A percentile compares a stretch with the other conserved stretches of the same genome.
These are phyloP conservation scores for Alces alces DNA, from an alignment of 2,113 vertebrate genomes.

Conservation along the genomic window DNA sequence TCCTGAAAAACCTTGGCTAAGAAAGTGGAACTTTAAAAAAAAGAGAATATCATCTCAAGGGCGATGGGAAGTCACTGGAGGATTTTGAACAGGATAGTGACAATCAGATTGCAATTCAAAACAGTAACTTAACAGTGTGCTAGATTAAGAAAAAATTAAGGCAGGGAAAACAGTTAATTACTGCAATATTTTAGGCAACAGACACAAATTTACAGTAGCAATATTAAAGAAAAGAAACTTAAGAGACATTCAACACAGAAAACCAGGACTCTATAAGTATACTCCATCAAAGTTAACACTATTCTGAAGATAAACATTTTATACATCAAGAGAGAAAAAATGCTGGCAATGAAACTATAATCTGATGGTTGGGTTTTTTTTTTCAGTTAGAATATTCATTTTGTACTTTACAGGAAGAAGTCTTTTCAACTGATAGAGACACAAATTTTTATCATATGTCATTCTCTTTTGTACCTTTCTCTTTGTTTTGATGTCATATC, in stretches of 20 bases:
- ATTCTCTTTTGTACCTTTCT: neutral
- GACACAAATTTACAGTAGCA: neutral
- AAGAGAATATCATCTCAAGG: neutral
- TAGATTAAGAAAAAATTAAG: neutral
- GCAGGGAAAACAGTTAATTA: neutral
- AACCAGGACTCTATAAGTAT: neutral
- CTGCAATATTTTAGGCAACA: neutral
- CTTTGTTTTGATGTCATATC: neutral
- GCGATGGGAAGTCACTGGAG: neutral
- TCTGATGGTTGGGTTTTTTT: neutral
- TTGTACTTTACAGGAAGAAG: neutral
- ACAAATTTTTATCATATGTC: neutral
- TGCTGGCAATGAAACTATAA: neutral
- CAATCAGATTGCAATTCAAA: neutral
- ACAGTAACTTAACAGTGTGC: neutral
- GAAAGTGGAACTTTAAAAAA: neutral
- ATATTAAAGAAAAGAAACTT: neutral
- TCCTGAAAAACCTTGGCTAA: neutral
- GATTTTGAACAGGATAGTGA: neutral
- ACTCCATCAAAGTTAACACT: neutral
- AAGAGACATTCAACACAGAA: neutral
- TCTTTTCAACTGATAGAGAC: neutral
- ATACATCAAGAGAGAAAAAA: neutral
- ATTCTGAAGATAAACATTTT: neutral
- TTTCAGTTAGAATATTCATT: neutral